phyloP scores from a whole-genome alignment of 92 coral and sea anemone genomes.

The Galaxea fascicularis region DNA sequence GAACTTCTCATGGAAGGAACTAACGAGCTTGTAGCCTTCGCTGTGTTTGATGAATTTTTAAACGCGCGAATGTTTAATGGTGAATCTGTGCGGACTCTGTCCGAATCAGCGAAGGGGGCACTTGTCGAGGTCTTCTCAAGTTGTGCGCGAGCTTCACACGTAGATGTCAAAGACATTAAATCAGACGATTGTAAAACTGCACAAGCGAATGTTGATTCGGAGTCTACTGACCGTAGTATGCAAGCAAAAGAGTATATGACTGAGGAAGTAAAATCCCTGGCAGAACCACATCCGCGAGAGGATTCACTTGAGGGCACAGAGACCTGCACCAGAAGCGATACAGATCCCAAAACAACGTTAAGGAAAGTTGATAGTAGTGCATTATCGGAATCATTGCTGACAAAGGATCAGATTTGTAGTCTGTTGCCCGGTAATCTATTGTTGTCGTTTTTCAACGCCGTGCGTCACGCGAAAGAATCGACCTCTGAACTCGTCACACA shows the following conservation, averaged over 20 bases:
- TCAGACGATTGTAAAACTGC: neutral
- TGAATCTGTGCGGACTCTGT: conserved; percentile 40
- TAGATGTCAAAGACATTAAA: neutral
- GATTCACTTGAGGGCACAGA: neutral
- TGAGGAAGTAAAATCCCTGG: neutral
- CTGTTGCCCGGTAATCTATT: conserved; percentile 74
- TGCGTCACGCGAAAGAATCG: conserved; percentile 77
- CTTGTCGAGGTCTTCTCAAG: conserved; percentile 83
- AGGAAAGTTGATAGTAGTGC: neutral
- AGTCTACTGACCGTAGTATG: neutral
- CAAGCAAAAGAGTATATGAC: no score
- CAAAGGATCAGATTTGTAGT: conserved; percentile 79
- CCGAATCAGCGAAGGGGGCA: conserved; percentile 55
- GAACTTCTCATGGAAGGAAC: conserved; percentile 94
- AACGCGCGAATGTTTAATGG: conserved; percentile 56
- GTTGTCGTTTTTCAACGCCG: conserved; percentile 72
- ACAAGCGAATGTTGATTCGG: neutral
- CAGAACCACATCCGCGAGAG: conserved; percentile 1
- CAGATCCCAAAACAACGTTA: neutral
- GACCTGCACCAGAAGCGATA: neutral
- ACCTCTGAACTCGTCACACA: conserved; percentile 77
- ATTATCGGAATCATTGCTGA: conserved; percentile 25
- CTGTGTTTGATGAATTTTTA: conserved; percentile 87
- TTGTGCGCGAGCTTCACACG: conserved; percentile 47
- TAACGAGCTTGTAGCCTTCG: conserved; percentile 88